These are phyloP conservation scores for Falcaria lacertinaria DNA, from an alignment of 2,888 invertebrate species.

Conservation along the genomic window DNA sequence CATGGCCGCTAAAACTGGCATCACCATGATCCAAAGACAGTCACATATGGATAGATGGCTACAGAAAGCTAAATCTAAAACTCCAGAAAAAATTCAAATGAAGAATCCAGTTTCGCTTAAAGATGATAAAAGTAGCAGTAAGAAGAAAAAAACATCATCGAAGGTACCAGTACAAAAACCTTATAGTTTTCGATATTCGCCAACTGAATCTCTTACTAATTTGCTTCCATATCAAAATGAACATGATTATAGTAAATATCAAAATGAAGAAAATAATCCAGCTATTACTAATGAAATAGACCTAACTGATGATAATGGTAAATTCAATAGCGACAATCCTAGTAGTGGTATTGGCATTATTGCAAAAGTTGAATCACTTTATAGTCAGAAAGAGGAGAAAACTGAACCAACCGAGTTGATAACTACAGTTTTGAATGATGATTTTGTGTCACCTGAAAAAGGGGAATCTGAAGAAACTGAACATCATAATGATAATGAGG, in stretches of 20 bases:
- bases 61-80: constrained; percentile 73
- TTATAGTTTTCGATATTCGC: constrained; percentile 41
- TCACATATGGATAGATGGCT: constrained; percentile 76
- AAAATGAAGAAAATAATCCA: constrained; percentile 3
- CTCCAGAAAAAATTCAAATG: constrained; percentile 59
- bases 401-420: constrained; percentile 9
- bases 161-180: constrained; percentile 28
- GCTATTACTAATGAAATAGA: constrained; percentile 1
- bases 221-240: constrained; percentile 36
- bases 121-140: constrained; percentile 18
- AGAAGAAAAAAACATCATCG: constrained; percentile 30
- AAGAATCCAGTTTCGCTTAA: constrained; percentile 24
- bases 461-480: not conserved
- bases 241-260: constrained; percentile 38
- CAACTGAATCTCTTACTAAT: constrained; percentile 38
- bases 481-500: not conserved
- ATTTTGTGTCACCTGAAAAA: constrained; percentile 6
- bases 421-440: constrained; percentile 12
- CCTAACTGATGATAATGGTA: constrained; percentile 3
- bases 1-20: constrained; percentile 73
- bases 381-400: constrained; percentile 10
- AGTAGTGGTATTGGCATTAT: constrained; percentile 23
- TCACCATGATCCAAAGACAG: constrained; percentile 68
- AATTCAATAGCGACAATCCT: constrained; percentile 8
- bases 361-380: constrained; percentile 28